Percentiles rank a stretch among this genome's conserved stretches.
phyloP scores from a whole-genome alignment of 2,888 invertebrate species.

The Tinea semifulvella region DNA sequence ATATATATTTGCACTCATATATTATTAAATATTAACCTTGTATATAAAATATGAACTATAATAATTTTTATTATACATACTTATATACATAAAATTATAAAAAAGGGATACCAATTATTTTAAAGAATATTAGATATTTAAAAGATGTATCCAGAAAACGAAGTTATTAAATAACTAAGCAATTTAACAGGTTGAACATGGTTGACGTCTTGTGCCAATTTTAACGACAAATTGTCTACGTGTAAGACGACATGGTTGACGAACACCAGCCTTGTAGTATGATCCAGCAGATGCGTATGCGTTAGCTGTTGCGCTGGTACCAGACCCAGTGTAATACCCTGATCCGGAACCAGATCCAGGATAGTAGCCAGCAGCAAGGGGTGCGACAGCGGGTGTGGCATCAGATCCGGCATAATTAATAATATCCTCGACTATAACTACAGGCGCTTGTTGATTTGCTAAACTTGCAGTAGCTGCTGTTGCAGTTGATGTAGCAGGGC shows the following conservation, averaged over 20 bases:
- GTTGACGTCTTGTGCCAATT: slow-evolving; percentile 30
- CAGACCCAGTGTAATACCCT: background rate
- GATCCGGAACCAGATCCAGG: background rate
- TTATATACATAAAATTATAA: no score
- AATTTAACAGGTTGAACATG: slow-evolving; percentile 38
- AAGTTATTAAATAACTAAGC: no score
- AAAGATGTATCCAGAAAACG: no score
- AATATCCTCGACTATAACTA: background rate
- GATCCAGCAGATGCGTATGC: background rate
- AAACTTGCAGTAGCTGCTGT: background rate
- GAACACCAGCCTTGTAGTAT: slow-evolving; percentile 11
- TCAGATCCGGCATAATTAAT: background rate
- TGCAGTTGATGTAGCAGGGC: background rate
- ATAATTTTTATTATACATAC: no score
- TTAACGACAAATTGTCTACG: slow-evolving; percentile 35
- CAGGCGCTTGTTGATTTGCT: background rate
- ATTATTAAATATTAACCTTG: no score
- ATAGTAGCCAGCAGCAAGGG: background rate
- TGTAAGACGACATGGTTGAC: slow-evolving; percentile 15
- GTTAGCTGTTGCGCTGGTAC: background rate
- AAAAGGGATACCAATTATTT: no score
- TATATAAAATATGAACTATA: no score
- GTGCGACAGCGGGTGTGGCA: background rate
- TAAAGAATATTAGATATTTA: no score
- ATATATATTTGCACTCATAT: no score